Evolutionary conservation across 2,113 vertebrate species (phyloP), one percentile per base, ranked within the genome.

Genomic region (Grammomys surdaster): DNA sequence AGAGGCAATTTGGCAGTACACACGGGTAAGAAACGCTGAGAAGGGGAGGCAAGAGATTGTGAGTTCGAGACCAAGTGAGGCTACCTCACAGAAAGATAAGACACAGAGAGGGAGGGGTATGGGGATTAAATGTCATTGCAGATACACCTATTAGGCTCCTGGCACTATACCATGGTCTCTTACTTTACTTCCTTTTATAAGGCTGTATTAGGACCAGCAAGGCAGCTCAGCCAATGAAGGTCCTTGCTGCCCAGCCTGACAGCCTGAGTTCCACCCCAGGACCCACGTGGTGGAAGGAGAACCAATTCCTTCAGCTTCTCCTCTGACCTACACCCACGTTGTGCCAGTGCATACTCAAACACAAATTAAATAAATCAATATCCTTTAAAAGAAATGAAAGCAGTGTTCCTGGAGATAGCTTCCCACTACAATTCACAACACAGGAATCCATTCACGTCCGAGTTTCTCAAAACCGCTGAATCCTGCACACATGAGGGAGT

Each of bases 371-470:
- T 73, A 43, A 40, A 40, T 20, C 43, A 43, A 43, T 75, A 12
- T 43, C 20, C 40, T 31, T 78, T 17, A 80, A 80, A 80, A 78
- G 51, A 80, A 54, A 51, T 51, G 54, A 56, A 81, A 54, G 51
- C 51, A 56, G 3, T 54, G 33, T 46, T 93, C 26, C 36, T 16
- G 48, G 48, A 85, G 2, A 31, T 22, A 43, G 89, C n/a, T 89
- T 94, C 89, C 80, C 63, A 69, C 33, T 33, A 73, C 28, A 78
- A 24, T 78, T 89, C 69, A 89, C 36, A 75, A 93, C 89, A 72
- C 17, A 22, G 28, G 33, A 93, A 73, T 60, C 63, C 60, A 92
- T 46, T 40, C 75, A 91, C 67, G 70, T 78, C 78, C 58, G 69
- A 91, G 93, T 26, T n/a, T 89, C 88, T 73, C 46, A 67, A 14